Evolutionary conservation across 1,140 invertebrate species (phyloP).

Genomic region (Mya arenaria): DNA sequence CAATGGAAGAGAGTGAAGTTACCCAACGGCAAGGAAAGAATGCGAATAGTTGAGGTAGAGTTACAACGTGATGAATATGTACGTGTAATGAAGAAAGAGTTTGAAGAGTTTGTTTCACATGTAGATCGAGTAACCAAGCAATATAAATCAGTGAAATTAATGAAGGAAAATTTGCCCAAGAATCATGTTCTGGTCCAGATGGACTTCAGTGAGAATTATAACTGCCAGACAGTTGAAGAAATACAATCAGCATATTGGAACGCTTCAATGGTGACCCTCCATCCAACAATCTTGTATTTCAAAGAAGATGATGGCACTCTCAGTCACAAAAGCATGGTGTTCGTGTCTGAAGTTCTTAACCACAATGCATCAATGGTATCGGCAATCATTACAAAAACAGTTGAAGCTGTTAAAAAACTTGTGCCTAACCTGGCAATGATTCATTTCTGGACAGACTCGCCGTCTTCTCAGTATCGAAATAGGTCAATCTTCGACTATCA

Average conservation of each 20-base stretch:
- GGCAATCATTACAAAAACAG: too few species aligned
- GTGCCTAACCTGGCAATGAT: too few species aligned
- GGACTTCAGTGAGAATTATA: constrained; percentile 60
- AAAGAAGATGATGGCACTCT: not conserved
- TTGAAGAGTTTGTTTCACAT: not conserved
- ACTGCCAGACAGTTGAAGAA: constrained; percentile 46
- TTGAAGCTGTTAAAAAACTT: too few species aligned
- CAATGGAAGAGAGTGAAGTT: not conserved
- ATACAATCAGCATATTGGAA: constrained; percentile 60
- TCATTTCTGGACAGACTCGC: not conserved
- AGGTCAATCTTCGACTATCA: not conserved
- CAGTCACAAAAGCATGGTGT: too few species aligned
- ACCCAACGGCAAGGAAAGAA: too few species aligned
- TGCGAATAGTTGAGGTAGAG: not conserved
- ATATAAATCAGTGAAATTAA: not conserved
- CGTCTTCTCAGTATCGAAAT: not conserved
- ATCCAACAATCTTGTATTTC: constrained; percentile 38
- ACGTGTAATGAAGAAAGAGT: not conserved
- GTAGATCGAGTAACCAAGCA: not conserved
- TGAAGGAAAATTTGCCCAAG: not conserved
- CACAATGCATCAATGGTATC: not conserved
- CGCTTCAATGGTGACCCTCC: constrained; percentile 13
- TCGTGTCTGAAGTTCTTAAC: not conserved
- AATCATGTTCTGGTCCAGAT: constrained; percentile 24
- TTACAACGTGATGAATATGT: not conserved